These are phyloP conservation scores for Anguilla obscura DNA, from an alignment of 2,797 vertebrate genomes.

Conservation along the genomic window DNA sequence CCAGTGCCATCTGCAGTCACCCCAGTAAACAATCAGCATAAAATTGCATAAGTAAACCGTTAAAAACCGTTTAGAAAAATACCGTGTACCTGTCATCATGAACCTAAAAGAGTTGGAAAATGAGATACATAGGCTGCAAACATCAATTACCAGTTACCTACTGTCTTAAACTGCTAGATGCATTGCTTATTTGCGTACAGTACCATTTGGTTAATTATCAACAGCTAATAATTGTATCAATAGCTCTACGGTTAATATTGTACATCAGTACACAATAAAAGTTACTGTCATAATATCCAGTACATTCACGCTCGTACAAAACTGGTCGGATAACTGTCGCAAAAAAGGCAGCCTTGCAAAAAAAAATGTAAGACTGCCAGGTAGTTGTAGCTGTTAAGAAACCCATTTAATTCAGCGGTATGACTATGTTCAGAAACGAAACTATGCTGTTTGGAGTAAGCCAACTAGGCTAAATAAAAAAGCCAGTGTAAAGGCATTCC, in stretches of 20 bases:
- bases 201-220: neutral
- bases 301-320: neutral
- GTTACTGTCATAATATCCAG: neutral
- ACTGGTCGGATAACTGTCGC: neutral
- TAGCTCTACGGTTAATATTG: neutral
- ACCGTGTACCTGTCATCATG: neutral
- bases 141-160: neutral
- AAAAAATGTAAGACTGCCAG: neutral
- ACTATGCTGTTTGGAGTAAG: neutral
- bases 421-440: neutral
- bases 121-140: neutral
- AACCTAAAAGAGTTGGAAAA: neutral
- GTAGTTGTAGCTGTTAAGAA: neutral
- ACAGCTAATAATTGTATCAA: neutral
- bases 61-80: neutral
- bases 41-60: neutral
- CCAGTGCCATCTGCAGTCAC: constrained; percentile 57
- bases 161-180: neutral
- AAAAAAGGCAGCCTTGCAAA: neutral
- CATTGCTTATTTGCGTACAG: neutral
- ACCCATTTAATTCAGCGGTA: neutral
- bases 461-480: neutral
- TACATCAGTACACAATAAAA: neutral
- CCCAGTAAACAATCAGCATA: neutral
- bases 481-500: neutral